phyloP scores from a whole-genome alignment of 2,113 vertebrate species.

The Caracal caracal region DNA sequence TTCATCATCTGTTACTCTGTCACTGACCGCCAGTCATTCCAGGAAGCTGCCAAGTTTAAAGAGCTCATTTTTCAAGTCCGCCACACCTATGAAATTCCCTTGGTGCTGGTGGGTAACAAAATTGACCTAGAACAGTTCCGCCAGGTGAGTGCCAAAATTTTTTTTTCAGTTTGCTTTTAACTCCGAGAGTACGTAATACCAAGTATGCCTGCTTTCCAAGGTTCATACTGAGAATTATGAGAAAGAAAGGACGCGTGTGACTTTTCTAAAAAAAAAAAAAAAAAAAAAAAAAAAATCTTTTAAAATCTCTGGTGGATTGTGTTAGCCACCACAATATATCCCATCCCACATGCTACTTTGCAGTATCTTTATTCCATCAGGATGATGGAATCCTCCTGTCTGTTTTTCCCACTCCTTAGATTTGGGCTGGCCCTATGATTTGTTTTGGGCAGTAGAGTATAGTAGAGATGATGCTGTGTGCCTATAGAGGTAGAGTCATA shows the following conservation, averaged over 20 bases:
- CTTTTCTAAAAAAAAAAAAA: neutral
- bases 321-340: neutral
- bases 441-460: neutral
- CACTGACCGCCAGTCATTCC: slow-evolving; percentile 91
- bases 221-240: neutral
- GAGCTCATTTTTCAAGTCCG: slow-evolving; percentile 91
- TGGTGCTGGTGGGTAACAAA: slow-evolving; percentile 92
- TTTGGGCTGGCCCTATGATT: neutral
- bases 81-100: slow-evolving; percentile 88
- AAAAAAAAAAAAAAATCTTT: neutral
- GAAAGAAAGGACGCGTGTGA: neutral
- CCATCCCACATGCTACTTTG: neutral
- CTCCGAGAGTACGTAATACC: neutral
- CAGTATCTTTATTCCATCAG: neutral
- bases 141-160: slow-evolving; percentile 81
- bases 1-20: slow-evolving; percentile 92
- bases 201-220: neutral
- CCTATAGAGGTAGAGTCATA: neutral
- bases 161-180: neutral
- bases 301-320: neutral
- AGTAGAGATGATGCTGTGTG: neutral
- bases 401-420: neutral
- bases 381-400: no score
- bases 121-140: slow-evolving; percentile 89
- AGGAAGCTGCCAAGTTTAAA: slow-evolving; percentile 91